Evolutionary conservation across 2,888 invertebrate species (phyloP).

Genomic region (Rambutsinella grinnellia): DNA sequence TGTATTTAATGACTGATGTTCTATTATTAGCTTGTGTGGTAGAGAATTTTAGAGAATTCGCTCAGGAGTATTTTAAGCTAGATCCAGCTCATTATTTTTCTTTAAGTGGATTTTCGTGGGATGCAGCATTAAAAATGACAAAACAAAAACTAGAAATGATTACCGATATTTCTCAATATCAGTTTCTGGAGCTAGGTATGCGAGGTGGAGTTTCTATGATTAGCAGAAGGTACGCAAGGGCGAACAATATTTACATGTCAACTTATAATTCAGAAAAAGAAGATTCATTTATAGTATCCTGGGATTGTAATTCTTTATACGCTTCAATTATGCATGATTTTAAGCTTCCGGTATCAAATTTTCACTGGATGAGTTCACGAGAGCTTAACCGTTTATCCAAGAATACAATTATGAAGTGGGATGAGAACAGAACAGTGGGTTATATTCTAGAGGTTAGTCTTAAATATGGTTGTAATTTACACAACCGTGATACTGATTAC

Average conservation of each 20-base stretch:
- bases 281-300: constrained; percentile 8
- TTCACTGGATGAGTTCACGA: constrained; percentile 9
- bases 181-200: constrained; percentile 25
- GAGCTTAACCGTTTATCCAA: not conserved
- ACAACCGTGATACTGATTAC: constrained; percentile 18
- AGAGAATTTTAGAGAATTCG: constrained; percentile 23
- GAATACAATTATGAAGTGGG: constrained; percentile 12
- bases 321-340: constrained; percentile 6
- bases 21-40: constrained; percentile 24
- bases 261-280: not conserved
- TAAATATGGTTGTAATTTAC: constrained; percentile 2
- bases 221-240: constrained; percentile 1
- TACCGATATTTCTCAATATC: constrained; percentile 8
- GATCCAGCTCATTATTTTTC: constrained; percentile 41
- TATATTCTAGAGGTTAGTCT: constrained; percentile 10
- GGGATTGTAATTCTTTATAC: constrained; percentile 32
- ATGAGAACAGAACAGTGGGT: not conserved
- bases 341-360: constrained; percentile 6
- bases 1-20: constrained; percentile 23
- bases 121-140: constrained; percentile 25
- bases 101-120: constrained; percentile 15
- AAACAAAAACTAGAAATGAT: constrained; percentile 11
- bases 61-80: constrained; percentile 6
- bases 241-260: constrained; percentile 22
- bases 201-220: constrained; percentile 32